phyloP scores from a whole-genome alignment of 2,797 vertebrate species.

The Darevskia nairensis region DNA sequence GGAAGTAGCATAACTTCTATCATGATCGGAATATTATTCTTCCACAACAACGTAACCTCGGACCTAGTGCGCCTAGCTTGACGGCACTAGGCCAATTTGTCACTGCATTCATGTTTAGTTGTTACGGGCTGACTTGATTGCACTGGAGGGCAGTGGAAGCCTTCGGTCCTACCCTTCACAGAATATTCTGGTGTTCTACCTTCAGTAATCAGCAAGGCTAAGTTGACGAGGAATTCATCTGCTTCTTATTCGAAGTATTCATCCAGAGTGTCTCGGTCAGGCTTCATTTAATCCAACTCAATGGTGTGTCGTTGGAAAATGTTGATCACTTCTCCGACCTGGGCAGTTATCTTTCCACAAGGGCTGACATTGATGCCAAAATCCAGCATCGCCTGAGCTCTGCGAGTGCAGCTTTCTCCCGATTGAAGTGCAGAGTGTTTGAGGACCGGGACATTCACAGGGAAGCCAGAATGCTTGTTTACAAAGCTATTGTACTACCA shows the following conservation, averaged over 20 bases:
- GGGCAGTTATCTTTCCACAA: no score
- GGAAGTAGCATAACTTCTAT: slow-evolving; percentile 98
- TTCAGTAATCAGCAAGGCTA: slow-evolving; percentile 96
- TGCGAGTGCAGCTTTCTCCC: no score
- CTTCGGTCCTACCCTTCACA: slow-evolving; percentile 95
- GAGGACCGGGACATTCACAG: no score
- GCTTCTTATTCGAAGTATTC: slow-evolving; percentile 98
- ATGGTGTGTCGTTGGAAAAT: no score
- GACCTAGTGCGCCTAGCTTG: slow-evolving; percentile 94
- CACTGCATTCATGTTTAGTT: slow-evolving; percentile 94
- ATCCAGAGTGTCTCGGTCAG: slow-evolving; percentile 86
- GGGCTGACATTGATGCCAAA: no score
- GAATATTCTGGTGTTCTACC: slow-evolving; percentile 96
- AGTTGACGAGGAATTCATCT: slow-evolving; percentile 96
- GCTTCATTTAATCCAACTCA: no score
- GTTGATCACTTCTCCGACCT: no score
- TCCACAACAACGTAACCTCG: slow-evolving; percentile 94
- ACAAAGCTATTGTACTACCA: no score
- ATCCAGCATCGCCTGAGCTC: no score
- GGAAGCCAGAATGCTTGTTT: no score
- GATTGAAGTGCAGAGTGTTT: no score
- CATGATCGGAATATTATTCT: slow-evolving; percentile 97
- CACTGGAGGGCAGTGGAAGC: slow-evolving; percentile 95
- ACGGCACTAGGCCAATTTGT: slow-evolving; percentile 95
- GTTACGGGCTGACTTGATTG: slow-evolving; percentile 89